A percentile compares a stretch with the other conserved stretches of the same genome.
Evolutionary conservation across 2,888 invertebrate genomes (phyloP).

Genomic region (Exephanes ischioxanthus): DNA sequence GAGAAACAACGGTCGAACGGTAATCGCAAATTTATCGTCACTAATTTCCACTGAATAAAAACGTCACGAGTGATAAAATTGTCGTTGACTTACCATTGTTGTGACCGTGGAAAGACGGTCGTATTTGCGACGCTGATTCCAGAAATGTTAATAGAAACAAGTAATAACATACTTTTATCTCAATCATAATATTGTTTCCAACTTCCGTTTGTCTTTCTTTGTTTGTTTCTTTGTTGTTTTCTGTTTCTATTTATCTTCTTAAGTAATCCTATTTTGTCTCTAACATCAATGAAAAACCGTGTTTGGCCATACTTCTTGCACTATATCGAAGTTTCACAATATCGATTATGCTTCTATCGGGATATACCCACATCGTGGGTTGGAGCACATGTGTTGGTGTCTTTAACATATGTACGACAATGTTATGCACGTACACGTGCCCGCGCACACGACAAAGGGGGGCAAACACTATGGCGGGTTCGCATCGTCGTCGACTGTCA

Average conservation of each 20-base stretch:
- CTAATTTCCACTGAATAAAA: conserved; percentile 46
- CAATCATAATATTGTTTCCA: conserved; percentile 85
- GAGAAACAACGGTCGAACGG: conserved; percentile 7
- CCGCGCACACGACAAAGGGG: conserved; percentile 22
- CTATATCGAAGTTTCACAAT: conserved; percentile 75
- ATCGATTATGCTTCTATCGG: conserved; percentile 74
- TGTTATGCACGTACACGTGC: conserved; percentile 27
- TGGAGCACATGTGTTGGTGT: conserved; percentile 15
- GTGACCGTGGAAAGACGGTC: conserved; percentile 90
- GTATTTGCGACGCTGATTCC: conserved; percentile 89
- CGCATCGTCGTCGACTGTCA: conserved; percentile 1
- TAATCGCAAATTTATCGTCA: neutral
- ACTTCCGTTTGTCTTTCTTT: conserved; percentile 30
- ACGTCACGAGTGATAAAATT: conserved; percentile 83
- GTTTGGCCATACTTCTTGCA: conserved; percentile 71
- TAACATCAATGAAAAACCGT: conserved; percentile 66
- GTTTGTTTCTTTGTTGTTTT: neutral
- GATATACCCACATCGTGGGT: conserved; percentile 47
- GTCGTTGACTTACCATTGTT: conserved; percentile 89
- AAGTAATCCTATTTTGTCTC: conserved; percentile 55
- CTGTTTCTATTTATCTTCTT: conserved; percentile 34
- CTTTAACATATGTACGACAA: conserved; percentile 26
- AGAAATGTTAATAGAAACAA: conserved; percentile 89
- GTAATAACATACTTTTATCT: conserved; percentile 88
- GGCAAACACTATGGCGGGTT: conserved; percentile 37